phyloP scores from a whole-genome alignment of 2,888 invertebrate species.

The Neelides folsomi region DNA sequence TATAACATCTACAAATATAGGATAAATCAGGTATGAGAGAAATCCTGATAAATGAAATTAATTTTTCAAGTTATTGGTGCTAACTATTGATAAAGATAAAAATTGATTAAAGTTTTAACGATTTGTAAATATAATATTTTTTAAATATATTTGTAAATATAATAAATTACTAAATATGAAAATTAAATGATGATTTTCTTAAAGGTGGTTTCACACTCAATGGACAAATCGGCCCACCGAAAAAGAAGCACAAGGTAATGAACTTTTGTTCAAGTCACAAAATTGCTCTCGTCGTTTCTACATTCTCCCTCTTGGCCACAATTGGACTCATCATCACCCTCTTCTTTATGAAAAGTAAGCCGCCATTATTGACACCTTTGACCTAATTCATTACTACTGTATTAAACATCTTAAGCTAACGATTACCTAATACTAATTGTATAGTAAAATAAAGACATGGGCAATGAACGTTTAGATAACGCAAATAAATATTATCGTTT shows the following conservation, averaged over 20 bases:
- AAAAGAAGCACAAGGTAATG: constrained; percentile 19
- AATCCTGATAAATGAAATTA: no score
- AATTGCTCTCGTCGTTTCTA: constrained; percentile 32
- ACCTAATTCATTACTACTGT: neutral
- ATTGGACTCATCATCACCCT: constrained; percentile 31
- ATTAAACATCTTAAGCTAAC: neutral
- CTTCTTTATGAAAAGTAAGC: constrained; percentile 33
- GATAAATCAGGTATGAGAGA: neutral
- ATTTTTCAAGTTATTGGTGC: no score
- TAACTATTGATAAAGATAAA: no score
- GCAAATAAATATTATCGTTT: neutral
- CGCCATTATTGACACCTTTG: neutral
- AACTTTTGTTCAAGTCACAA: constrained; percentile 33
- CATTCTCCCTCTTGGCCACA: constrained; percentile 32
- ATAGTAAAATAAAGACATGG: no score
- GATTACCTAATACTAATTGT: no score
- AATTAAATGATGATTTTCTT: neutral
- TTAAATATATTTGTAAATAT: no score
- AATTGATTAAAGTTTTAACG: no score
- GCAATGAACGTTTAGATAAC: no score
- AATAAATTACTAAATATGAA: no score
- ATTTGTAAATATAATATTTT: no score
- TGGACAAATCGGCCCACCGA: constrained; percentile 19
- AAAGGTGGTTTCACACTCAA: constrained; percentile 32
- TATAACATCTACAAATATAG: neutral